Evolutionary conservation across 2,888 invertebrate genomes (phyloP), one percentile per base, ranked within the genome.

Genomic region (Tiliacea citrago): DNA sequence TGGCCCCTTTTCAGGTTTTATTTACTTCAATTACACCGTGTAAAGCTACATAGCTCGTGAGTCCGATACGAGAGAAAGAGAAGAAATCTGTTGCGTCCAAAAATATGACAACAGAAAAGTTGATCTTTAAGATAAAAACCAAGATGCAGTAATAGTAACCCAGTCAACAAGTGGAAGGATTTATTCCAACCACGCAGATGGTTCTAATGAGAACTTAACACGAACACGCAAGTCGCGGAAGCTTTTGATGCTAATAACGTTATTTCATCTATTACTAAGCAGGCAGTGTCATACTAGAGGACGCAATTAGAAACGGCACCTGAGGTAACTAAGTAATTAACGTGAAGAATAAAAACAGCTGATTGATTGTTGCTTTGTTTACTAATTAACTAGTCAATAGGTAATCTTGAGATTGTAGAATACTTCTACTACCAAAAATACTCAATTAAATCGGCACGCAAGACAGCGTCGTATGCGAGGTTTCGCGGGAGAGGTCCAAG

Each of bases 191-290:
- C 86, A 81, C 86, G 85, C 70, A 79, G 77, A 77, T 77, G 74
- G 63, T 77, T 80, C 79, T 91, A 91, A 92, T 92, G 90, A 90
- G 88, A 87, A 81, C 85, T 83, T 84, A 88, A 86, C 91, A 91
- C 89, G 91, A 90, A 90, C 86, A 75, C 79, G 88, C 87, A 88
- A 88, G 86, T 87, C 81, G 82, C 88, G 87, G 88, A 90, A 91
- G 88, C 80, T 83, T 82, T 87, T 81, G 73, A 87, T 86, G 87
- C 87, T 90, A 90, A 91, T 89, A 87, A 88, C 83, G 82, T 87
- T 87, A 88, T 90, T 88, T 86, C 84, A 84, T 86, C 85, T 83
- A 77, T 81, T 79, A 86, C 85, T 85, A 77, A 85, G 69, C 67
- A 83, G 74, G 68, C 53, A 70, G 76, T 75, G 75, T 62, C 72